Base-by-base conservation (phyloP, 2,888 invertebrate genomes). In the Saturnia japonica region DNA sequence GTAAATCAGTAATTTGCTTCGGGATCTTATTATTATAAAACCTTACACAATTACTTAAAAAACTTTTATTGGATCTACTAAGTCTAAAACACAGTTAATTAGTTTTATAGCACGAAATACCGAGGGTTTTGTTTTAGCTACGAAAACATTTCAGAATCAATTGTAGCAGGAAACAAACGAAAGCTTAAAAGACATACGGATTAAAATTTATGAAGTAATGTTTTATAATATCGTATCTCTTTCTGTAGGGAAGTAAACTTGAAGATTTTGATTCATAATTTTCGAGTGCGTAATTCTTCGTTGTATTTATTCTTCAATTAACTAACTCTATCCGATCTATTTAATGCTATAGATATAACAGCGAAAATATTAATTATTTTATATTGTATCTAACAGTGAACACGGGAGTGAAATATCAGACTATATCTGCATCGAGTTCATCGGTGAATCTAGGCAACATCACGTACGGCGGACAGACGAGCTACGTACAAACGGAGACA, bases 371-470 rank as follows among this genome's bases (percentile, higher is more conserved):
- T 60, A 28, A 28, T 12, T 14, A 64, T 40, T 40, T 19, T 64
- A 4, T 19, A 40, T 64, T 40, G 34, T 6, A n/a, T n/a, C n/a
- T n/a, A 64, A 64, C 84, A 91, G 91, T 93, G 54, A 93, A 93
- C 81, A 88, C 92, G 1, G 93, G 94, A 8, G 91, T 94, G 69
- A 94, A 94, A 76, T 94, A 94, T 81, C 94, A 94, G 82, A 91
- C 92, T 14, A 93, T 94, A 76, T 91, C 94, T 0, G 85, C 92
- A 6, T 90, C 91, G 0, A 83, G 86, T 0, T 91, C 94, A 9
- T 90, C 94, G 0, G 89, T 94, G 70, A 90, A 91, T 74, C 82
- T 92, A 7, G 91, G 93, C 19, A 91, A 91, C 82, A 88, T 94
- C 51, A 81, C 91, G 70, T 94, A 94, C 75, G 90, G 90, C n/a